Conservation (phyloP, 2,888 invertebrate genomes). For the Notodonta dromedarius region DNA sequence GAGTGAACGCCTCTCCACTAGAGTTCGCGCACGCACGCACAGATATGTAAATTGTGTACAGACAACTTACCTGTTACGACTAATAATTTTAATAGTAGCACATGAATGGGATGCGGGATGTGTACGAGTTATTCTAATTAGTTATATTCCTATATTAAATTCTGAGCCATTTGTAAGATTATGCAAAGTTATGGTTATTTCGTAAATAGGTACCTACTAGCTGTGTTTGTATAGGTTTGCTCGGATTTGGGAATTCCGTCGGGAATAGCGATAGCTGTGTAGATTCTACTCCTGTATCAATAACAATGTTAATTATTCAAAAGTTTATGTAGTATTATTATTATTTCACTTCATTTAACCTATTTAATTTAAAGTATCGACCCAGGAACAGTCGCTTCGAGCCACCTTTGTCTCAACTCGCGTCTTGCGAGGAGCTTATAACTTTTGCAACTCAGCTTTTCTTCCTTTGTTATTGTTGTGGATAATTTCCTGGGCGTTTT, state of each 20-base stretch:
- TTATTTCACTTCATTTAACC: too few species aligned
- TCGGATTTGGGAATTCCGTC: too few species aligned
- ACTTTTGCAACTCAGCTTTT: constrained; percentile 43
- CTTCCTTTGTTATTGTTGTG: constrained; percentile 55
- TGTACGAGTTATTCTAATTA: too few species aligned
- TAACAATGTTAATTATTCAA: too few species aligned
- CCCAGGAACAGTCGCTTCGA: neutral
- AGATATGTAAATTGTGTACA: constrained; percentile 34
- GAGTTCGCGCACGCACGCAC: constrained; percentile 35
- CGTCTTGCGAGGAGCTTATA: constrained; percentile 33
- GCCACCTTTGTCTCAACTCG: constrained; percentile 39
- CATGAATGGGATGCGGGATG: neutral
- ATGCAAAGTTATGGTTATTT: too few species aligned
- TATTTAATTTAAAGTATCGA: neutral
- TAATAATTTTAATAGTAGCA: neutral
- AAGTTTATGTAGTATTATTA: too few species aligned
- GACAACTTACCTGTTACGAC: constrained; percentile 7
- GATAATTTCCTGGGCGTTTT: constrained; percentile 55
- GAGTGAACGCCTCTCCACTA: constrained; percentile 32
- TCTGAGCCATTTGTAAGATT: too few species aligned
- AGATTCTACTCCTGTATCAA: too few species aligned
- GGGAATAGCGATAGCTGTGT: too few species aligned
- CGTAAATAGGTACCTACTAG: too few species aligned
- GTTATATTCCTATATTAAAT: too few species aligned
- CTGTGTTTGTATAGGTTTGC: too few species aligned